Evolutionary conservation across 2,797 vertebrate species (phyloP).

Genomic region (Danio aesculapii): DNA sequence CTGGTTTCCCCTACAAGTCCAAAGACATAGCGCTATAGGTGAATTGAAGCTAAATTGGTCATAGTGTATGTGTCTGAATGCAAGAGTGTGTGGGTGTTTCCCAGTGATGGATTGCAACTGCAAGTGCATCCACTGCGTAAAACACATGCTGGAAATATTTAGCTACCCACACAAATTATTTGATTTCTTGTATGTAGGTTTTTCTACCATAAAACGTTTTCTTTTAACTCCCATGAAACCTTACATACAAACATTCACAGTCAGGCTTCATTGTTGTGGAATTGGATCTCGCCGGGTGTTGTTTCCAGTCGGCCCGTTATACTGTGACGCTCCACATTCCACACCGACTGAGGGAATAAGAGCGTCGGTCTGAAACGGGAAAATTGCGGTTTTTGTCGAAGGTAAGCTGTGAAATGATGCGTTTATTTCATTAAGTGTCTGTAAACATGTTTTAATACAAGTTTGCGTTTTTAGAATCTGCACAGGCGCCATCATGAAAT

Average conservation of each 20-base stretch:
- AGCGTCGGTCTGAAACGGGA: not conserved
- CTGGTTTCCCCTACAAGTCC: no score
- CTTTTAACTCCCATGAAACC: no score
- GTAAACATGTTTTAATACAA: not conserved
- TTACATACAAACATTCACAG: not conserved
- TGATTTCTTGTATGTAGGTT: not conserved
- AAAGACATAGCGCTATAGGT: no score
- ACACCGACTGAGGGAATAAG: not conserved
- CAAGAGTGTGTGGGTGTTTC: no score
- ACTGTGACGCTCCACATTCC: conserved; percentile 17
- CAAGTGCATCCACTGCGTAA: no score
- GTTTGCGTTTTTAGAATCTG: not conserved
- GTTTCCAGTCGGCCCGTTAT: conserved; percentile 43
- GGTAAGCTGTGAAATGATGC: not conserved
- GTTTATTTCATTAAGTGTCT: not conserved
- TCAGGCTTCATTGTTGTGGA: not conserved
- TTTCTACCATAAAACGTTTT: not conserved
- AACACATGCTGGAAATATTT: not conserved
- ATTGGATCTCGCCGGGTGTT: not conserved
- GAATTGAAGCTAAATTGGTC: no score
- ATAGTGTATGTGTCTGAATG: no score
- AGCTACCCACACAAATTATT: not conserved
- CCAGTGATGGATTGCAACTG: no score
- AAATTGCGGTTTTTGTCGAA: not conserved
- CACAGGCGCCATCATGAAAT: not conserved